Percentiles rank a stretch among this genome's conserved stretches.
phyloP scores from a whole-genome alignment of 2,797 vertebrate species.

The Carapus acus region DNA sequence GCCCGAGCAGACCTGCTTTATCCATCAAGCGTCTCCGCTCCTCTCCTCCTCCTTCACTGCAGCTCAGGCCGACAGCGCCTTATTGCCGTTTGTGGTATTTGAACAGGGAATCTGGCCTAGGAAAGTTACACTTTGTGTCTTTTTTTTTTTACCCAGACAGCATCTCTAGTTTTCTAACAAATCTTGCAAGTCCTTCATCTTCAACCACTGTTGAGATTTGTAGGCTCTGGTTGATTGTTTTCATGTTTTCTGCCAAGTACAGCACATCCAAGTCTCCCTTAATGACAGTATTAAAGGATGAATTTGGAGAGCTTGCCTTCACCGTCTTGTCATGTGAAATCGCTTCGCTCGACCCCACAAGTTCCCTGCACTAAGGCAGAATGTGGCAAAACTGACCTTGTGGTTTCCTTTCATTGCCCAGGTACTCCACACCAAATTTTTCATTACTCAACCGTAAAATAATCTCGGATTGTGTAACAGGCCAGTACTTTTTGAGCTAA shows the following conservation, averaged over 20 bases:
- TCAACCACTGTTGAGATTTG: slow-evolving; percentile 49
- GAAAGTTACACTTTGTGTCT: slow-evolving; percentile 54
- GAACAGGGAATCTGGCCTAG: slow-evolving; percentile 55
- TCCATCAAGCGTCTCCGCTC: slow-evolving; percentile 53
- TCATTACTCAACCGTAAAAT: slow-evolving; percentile 3
- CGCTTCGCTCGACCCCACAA: slow-evolving; percentile 27
- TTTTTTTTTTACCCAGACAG: slow-evolving; percentile 36
- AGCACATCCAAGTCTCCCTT: slow-evolving; percentile 29
- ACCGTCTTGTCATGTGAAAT: slow-evolving; percentile 25
- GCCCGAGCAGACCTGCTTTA: slow-evolving; percentile 58
- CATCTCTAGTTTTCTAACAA: slow-evolving; percentile 53
- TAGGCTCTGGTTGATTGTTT: slow-evolving; percentile 36
- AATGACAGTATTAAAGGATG: slow-evolving; percentile 21
- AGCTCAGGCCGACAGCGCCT: slow-evolving; percentile 56
- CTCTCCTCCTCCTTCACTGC: slow-evolving; percentile 40
- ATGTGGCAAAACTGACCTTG: slow-evolving; percentile 19
- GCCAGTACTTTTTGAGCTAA: slow-evolving; percentile 1
- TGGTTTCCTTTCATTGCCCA: slow-evolving; percentile 10
- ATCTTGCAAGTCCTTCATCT: slow-evolving; percentile 51
- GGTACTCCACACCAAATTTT: background rate
- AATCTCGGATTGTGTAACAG: slow-evolving; percentile 10
- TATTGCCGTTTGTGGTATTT: slow-evolving; percentile 65
- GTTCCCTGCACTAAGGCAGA: slow-evolving; percentile 19
- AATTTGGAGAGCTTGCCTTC: slow-evolving; percentile 30
- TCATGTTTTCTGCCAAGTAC: slow-evolving; percentile 42